Percentiles rank a stretch among this genome's conserved stretches.
phyloP scores from a whole-genome alignment of 2,113 vertebrate species.

The Axis porcinus region DNA sequence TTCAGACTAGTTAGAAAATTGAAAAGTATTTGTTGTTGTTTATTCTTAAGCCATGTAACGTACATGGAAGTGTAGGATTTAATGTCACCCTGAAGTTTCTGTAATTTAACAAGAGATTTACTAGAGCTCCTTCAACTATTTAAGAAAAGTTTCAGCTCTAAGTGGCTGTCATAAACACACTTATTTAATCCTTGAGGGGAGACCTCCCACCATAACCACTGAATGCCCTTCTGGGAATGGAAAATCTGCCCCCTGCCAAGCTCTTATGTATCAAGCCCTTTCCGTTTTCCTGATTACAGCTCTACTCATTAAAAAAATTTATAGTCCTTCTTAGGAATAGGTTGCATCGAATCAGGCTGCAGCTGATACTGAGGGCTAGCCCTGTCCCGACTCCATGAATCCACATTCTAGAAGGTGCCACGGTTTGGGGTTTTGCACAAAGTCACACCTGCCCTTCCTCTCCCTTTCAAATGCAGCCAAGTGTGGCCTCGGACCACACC shows the following conservation, averaged over 20 bases:
- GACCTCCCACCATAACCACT: not conserved
- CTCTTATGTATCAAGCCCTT: conserved; percentile 79
- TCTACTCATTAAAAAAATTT: not conserved
- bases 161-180: not conserved
- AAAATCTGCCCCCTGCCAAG: not conserved
- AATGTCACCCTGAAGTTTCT: conserved; percentile 80
- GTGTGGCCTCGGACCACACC: not conserved
- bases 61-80: conserved; percentile 81
- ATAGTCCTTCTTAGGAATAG: conserved; percentile 40
- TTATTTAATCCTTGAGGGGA: not conserved
- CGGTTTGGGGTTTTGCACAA: not conserved
- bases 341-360: not conserved
- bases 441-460: not conserved
- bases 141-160: conserved; percentile 51
- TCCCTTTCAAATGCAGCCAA: not conserved
- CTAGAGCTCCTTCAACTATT: conserved; percentile 63
- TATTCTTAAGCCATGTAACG: conserved; percentile 77
- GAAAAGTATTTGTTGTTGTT: conserved; percentile 49
- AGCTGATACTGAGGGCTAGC: not conserved
- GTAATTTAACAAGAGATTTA: conserved; percentile 60
- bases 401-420: not conserved
- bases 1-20: conserved; percentile 67
- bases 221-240: not conserved
- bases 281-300: conserved; percentile 60
- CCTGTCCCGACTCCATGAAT: not conserved